Evolutionary conservation across 2,888 invertebrate genomes (phyloP), one percentile per base, ranked within the genome.

Genomic region (Lypha dubia): DNA sequence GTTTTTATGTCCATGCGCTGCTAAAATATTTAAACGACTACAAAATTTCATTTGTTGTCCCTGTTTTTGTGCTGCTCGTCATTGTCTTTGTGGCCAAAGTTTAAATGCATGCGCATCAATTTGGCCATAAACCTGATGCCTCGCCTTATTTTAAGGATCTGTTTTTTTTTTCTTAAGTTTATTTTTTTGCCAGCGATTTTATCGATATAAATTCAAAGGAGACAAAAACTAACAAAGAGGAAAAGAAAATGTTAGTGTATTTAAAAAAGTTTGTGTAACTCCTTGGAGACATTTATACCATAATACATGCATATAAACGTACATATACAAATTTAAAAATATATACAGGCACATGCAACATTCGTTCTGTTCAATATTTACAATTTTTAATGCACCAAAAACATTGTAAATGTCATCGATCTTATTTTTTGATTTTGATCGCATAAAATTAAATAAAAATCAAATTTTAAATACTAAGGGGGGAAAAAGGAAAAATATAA

Each of bases 91-190:
- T 56, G 13, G 67, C 35, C 41, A 68, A 75, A 71, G 63, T 75
- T 60, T 60, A 79, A 81, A 79, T 82, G 79, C 85, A 82, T 85
- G 85, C 81, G 82, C 84, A 84, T 77, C 80, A 58, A 77, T 77
- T 70, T 71, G 67, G 80, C 80, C 71, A 80, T 84, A 65, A 74
- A 68, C 63, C 73, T 67, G 73, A 81, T 81, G 80, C 80, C 84
- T 84, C 83, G 83, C 83, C 83, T 84, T 79, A 79, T 75, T 83
- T 83, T 38, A 62, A 58, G 65, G 38, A 15, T 74, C 35, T 51
- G 46, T 51, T 53, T 58, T 46, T 79, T 79, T 15, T 41, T 44
- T 44, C 20, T 53, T 73, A 2, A 9, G 6, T 22, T 65, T 38
- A 17, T 24, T 44, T 46, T 68, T 35, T 46, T 32, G 28, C 51